Evolutionary conservation across 2,113 vertebrate species (phyloP), one percentile per base, ranked within the genome.

Genomic region (Nothobranchius furzeri): DNA sequence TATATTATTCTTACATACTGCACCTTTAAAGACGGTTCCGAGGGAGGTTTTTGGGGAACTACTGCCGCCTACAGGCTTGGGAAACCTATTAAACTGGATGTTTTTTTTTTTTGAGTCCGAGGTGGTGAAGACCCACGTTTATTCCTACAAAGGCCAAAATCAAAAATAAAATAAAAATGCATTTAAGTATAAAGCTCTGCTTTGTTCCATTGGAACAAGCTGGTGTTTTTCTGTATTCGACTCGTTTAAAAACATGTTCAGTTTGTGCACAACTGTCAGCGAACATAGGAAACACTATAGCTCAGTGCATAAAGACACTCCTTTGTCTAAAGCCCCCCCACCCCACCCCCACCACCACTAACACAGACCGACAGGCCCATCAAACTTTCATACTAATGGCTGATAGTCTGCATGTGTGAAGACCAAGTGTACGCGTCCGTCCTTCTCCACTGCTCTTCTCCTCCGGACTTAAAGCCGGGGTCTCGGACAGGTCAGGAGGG

Each of bases 351-450:
- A 71, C 68, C 73, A 62, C 79, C 73, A 62, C 83, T 88, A 88
- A 90, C 57, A 2, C 13, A 60, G 81, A 66, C 36, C 72, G 85
- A 85, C 90, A 76, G 73, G 60, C 76, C 84, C 85, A 91, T 91
- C 85, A 91, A 91, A 90, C 80, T 93, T 92, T 91, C 62, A 91
- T 91, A 83, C 80, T 90, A 91, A 91, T 91, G 87, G 87, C 55
- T 54, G 51, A 73, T 80, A 68, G 78, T 84, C 76, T 89, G 84
- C 61, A 52, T 81, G 77, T 73, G 73, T 85, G 75, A 52, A 64
- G 66, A 43, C 58, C 25, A 17, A n/a, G 66, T 60, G 58, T 62
- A 12, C n/a, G 48, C 60, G 13, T 75, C 12, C 76, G 57, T 68
- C 65, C 64, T 42, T 52, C 49, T 61, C 58, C 76, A 73, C 66